Base-by-base conservation (phyloP, 2,797 vertebrate species). In the Paedocypris micromegethes region DNA sequence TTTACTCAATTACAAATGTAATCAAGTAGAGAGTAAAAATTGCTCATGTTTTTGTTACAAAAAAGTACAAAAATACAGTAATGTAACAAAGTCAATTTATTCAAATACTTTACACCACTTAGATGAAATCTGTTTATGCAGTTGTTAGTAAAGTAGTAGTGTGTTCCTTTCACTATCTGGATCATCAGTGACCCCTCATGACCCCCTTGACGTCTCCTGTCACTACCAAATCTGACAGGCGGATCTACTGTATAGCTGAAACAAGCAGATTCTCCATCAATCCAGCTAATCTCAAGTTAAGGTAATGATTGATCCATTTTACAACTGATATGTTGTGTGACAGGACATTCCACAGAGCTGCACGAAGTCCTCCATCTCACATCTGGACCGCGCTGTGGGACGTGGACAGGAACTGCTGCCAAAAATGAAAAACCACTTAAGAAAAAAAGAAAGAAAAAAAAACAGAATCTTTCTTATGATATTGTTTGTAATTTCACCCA, bases 391-490 rank as follows among this genome's bases (percentile, higher is more conserved):
- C 69, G 65, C 42, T 40, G 8, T n/a, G 61, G 52, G 44, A 66
- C 57, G 59, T 58, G 41, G 66, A 59, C 39, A 67, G 42, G 41
- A 66, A 70, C 58, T 46, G 1, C 58, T 38, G 66, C 58, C 66
- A 70, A 58, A 47, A 50, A 48, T 72, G 62, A 66, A 46, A 52
- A 72, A 73, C 40, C 66, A 72, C 62, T 61, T 72, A 48, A 59
- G 62, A 45, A 3, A 6, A 6, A 63, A 75, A 66, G 60, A 60
- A 41, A 56, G 51, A 60, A 48, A 60, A 70, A 66, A 58, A 71
- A 57, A 70, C 65, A 75, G 23, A 23, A 23, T 23, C 23, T 23
- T 78, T 75, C 70, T 78, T 52, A 71, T 72, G 60, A 66, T 61
- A 68, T 68, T 72, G 70, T 65, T 70, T 71, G 52, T 64, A 64